Evolutionary conservation across 2,888 invertebrate species (phyloP).

Genomic region (Neoaliturus tenellus): DNA sequence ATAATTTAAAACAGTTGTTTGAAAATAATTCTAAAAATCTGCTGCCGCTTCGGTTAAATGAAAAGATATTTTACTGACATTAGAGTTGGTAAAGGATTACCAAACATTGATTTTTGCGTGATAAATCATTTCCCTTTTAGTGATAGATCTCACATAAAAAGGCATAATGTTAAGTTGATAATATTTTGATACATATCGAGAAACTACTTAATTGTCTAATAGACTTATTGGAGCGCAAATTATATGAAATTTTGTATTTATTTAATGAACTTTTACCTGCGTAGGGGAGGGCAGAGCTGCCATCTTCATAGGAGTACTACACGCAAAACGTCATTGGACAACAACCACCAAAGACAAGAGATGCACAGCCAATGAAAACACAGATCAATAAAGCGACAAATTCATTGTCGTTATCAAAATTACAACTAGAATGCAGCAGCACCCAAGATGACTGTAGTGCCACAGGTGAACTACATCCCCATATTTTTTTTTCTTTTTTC

Average conservation of each 20-base stretch:
- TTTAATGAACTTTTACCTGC: too few species aligned
- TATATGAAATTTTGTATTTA: too few species aligned
- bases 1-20: too few species aligned
- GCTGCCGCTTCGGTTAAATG: too few species aligned
- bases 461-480: too few species aligned
- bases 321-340: constrained; percentile 60
- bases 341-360: constrained; percentile 43
- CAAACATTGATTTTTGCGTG: constrained; percentile 8
- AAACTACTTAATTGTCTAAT: too few species aligned
- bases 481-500: too few species aligned
- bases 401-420: constrained; percentile 49
- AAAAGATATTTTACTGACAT: too few species aligned
- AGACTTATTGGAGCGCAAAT: too few species aligned
- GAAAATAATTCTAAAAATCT: too few species aligned
- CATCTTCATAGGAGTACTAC: constrained; percentile 76
- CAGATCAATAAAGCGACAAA: constrained; percentile 65
- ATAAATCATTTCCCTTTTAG: constrained; percentile 8
- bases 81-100: constrained; percentile 2
- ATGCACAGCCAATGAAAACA: constrained; percentile 60
- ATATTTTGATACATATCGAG: not conserved
- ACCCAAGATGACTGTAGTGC: too few species aligned
- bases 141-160: not conserved
- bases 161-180: not conserved
- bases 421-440: constrained; percentile 38
- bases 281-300: constrained; percentile 91